Conservation (phyloP, 2,113 vertebrate genomes). For the Cyprinodon tularosa region DNA sequence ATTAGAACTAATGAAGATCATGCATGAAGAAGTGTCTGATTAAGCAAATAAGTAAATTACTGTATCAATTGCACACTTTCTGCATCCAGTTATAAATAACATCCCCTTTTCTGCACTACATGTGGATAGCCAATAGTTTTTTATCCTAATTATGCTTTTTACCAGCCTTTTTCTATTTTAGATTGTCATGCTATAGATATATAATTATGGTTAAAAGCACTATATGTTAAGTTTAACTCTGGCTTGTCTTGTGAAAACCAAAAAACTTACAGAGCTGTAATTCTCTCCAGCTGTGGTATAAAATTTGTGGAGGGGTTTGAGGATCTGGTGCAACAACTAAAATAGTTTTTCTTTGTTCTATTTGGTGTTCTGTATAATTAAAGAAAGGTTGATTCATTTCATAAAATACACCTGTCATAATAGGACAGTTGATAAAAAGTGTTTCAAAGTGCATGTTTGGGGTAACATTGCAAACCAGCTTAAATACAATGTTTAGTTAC, state of each 20-base stretch:
- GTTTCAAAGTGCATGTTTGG: neutral
- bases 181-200: constrained; percentile 58
- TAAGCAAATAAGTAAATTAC: constrained; percentile 7
- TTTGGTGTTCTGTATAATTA: neutral
- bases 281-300: constrained; percentile 73
- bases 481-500: neutral
- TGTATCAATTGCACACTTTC: constrained; percentile 8
- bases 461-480: neutral
- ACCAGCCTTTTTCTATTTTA: constrained; percentile 71
- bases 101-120: constrained; percentile 27
- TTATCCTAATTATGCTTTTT: constrained; percentile 70
- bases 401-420: neutral
- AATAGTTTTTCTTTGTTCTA: constrained; percentile 12
- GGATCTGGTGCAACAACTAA: constrained; percentile 10
- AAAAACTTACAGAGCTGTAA: constrained; percentile 64
- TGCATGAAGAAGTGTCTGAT: no score
- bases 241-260: constrained; percentile 70
- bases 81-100: constrained; percentile 23
- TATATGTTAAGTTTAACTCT: constrained; percentile 72
- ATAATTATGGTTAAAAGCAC: constrained; percentile 77
- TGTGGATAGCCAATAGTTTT: constrained; percentile 34
- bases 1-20: no score
- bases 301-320: constrained; percentile 53
- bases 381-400: neutral
- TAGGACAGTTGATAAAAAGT: neutral